These are phyloP conservation scores for Pampus argenteus DNA, from an alignment of 2,797 vertebrate genomes.

Conservation along the genomic window DNA sequence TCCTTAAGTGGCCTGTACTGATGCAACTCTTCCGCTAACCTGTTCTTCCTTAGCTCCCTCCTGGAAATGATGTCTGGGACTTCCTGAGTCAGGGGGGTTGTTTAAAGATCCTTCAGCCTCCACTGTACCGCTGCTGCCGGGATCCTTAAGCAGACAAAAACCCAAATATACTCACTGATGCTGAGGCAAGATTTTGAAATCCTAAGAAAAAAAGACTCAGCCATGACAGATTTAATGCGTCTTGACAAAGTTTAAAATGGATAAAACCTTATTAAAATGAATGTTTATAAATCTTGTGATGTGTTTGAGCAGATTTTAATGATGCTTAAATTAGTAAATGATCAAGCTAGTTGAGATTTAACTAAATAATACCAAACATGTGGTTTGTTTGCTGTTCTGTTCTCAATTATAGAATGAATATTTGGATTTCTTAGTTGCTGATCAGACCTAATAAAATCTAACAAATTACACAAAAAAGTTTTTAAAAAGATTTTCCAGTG, in stretches of 20 bases:
- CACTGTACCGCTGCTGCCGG: constrained; percentile 62
- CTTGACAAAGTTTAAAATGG: background rate
- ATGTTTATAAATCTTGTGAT: background rate
- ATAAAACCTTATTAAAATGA: background rate
- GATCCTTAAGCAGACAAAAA: constrained; percentile 72
- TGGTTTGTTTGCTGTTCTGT: background rate
- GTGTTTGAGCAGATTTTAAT: background rate
- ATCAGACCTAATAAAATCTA: background rate
- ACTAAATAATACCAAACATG: background rate
- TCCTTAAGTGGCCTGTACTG: background rate
- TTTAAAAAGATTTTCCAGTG: background rate
- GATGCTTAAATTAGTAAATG: background rate
- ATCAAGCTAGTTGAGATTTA: background rate
- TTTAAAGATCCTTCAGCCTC: constrained; percentile 62
- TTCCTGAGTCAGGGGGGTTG: constrained; percentile 64
- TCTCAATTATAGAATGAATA: background rate
- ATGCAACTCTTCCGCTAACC: constrained; percentile 43
- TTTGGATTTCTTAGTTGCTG: background rate
- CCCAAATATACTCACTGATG: constrained; percentile 45
- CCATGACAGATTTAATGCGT: background rate
- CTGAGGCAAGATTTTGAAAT: background rate
- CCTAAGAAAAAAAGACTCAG: background rate
- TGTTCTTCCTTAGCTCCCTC: constrained; percentile 69
- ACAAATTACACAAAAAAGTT: no score
- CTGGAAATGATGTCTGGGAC: constrained; percentile 77